Conservation (phyloP, 2,797 vertebrate species). For the Limosa lapponica region DNA sequence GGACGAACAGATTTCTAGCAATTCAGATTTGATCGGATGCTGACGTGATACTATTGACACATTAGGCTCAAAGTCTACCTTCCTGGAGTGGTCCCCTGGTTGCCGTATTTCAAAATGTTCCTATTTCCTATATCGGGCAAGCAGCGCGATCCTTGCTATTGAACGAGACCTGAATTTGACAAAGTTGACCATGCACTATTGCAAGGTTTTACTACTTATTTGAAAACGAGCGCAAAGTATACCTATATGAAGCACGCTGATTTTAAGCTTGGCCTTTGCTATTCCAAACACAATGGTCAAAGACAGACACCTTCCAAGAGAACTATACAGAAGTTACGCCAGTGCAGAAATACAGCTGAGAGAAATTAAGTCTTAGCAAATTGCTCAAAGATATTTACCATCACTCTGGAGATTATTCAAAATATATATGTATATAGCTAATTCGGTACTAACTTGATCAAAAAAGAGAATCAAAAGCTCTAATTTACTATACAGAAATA, state of each 20-base stretch:
- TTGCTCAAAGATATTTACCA: not conserved
- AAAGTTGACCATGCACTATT: not conserved
- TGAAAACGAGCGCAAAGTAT: not conserved
- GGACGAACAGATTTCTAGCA: not conserved
- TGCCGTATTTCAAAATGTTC: not conserved
- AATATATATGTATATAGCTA: not conserved
- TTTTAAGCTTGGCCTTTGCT: not conserved
- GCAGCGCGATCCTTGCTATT: rapidly evolving
- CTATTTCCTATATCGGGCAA: not conserved
- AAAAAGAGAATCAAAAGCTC: not conserved
- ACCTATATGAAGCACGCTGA: not conserved
- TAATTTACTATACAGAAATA: not conserved
- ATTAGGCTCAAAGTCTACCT: not conserved
- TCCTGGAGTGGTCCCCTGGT: not conserved
- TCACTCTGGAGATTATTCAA: not conserved
- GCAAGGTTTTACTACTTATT: not conserved
- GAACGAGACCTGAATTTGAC: not conserved
- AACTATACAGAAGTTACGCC: not conserved
- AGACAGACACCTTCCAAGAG: not conserved
- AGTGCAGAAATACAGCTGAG: not conserved
- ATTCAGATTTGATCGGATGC: not conserved
- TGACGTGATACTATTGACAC: rapidly evolving
- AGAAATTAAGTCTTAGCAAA: not conserved
- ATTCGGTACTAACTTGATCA: not conserved
- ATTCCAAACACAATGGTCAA: not conserved